Percentiles rank a stretch among this genome's conserved stretches.
These are phyloP conservation scores for Sitophilus oryzae DNA, from an alignment of 1,140 invertebrate species.

Conservation along the genomic window DNA sequence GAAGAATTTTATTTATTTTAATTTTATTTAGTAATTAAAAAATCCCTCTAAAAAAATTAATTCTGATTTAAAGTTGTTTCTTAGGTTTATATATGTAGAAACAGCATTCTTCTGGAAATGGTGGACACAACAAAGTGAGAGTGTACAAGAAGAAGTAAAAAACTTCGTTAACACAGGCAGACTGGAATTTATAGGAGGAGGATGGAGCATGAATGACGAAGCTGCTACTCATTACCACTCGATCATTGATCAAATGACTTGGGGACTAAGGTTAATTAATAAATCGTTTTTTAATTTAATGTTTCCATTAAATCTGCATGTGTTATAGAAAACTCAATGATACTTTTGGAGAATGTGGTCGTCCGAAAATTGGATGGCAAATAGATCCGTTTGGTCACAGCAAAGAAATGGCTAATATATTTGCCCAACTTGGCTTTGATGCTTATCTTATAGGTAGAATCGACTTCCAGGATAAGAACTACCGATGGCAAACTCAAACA, in stretches of 20 bases:
- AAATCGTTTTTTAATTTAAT: too few species aligned
- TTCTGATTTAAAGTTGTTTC: too few species aligned
- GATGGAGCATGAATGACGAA: slow-evolving; percentile 80
- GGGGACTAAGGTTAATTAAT: slow-evolving; percentile 53
- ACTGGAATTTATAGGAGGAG: slow-evolving; percentile 69
- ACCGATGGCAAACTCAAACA: slow-evolving; percentile 55
- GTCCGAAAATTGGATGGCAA: slow-evolving; percentile 67
- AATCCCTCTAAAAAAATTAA: neutral
- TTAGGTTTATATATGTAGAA: slow-evolving; percentile 42
- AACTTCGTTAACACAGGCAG: slow-evolving; percentile 52
- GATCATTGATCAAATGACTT: slow-evolving; percentile 78
- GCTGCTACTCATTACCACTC: slow-evolving; percentile 72
- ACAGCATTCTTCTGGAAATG: slow-evolving; percentile 58
- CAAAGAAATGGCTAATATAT: slow-evolving; percentile 61
- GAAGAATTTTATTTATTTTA: neutral
- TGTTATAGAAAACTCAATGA: slow-evolving; percentile 43
- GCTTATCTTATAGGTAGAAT: slow-evolving; percentile 68
- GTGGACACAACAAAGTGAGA: slow-evolving; percentile 59
- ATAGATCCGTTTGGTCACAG: slow-evolving; percentile 74
- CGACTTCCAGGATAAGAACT: slow-evolving; percentile 68
- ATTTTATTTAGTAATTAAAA: neutral
- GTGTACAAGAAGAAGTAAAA: slow-evolving; percentile 45
- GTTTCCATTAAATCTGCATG: too few species aligned
- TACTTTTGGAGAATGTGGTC: slow-evolving; percentile 59
- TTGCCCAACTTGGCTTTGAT: slow-evolving; percentile 67